A percentile compares a stretch with the other conserved stretches of the same genome.
These are phyloP conservation scores for Choloepus hoffmanni DNA, from an alignment of 2,113 vertebrate species.

Conservation along the genomic window DNA sequence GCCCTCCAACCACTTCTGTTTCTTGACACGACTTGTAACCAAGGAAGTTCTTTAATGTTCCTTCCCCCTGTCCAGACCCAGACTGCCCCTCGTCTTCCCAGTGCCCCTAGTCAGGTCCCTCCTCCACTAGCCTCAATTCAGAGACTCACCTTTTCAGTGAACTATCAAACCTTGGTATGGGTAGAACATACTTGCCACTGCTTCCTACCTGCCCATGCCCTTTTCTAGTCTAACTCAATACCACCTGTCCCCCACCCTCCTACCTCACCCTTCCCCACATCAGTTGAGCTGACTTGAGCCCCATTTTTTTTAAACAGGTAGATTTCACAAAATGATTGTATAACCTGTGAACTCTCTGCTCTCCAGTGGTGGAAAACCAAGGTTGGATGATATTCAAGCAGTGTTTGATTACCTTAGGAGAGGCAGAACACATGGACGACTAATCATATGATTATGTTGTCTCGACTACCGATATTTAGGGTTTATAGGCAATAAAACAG, in stretches of 20 bases:
- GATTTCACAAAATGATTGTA: not conserved
- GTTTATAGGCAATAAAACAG: not conserved
- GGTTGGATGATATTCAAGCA: not conserved
- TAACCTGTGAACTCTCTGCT: not conserved
- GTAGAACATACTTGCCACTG: not conserved
- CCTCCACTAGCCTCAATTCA: not conserved
- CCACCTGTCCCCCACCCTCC: not conserved
- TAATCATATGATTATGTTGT: too few relatives aligned
- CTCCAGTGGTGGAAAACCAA: not conserved
- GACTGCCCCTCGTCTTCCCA: not conserved
- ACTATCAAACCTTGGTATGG: not conserved
- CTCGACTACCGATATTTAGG: not conserved
- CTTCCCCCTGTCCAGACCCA: conserved; percentile 16
- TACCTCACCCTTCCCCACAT: not conserved
- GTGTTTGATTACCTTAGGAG: not conserved
- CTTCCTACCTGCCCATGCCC: not conserved
- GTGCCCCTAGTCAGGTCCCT: not conserved
- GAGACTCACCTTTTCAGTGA: not conserved
- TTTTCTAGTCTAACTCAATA: not conserved
- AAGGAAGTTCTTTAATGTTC: conserved; percentile 85
- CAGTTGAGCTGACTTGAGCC: not conserved
- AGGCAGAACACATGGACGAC: not conserved
- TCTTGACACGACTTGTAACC: conserved; percentile 84
- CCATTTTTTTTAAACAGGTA: not conserved
- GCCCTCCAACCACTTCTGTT: conserved; percentile 86